These are phyloP conservation scores for Lasioglossum leucozonium DNA, from an alignment of 2,888 invertebrate genomes.

Conservation along the genomic window DNA sequence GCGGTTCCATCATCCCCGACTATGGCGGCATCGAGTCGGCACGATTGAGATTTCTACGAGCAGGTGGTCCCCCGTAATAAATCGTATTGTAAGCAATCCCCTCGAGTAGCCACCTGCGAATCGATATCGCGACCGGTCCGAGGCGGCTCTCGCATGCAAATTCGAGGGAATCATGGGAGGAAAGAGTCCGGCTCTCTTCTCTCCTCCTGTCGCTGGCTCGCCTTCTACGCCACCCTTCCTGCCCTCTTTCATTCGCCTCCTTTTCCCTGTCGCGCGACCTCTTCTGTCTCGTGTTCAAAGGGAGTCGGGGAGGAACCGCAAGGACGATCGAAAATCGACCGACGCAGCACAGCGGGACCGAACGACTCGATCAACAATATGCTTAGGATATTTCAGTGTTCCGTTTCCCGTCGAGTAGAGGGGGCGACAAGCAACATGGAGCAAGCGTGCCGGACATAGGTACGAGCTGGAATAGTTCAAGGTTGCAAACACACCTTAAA, in stretches of 20 bases:
- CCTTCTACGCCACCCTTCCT: conserved; percentile 42
- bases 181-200: conserved; percentile 47
- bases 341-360: background rate
- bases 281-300: background rate
- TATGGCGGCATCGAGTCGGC: conserved; percentile 71
- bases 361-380: too few relatives aligned
- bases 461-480: too few relatives aligned
- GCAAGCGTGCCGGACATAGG: too few relatives aligned
- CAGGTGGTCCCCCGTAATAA: conserved; percentile 82
- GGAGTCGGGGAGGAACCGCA: background rate
- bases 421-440: too few relatives aligned
- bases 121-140: conserved; percentile 78
- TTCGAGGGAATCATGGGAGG: conserved; percentile 68
- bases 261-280: conserved; percentile 30
- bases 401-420: too few relatives aligned
- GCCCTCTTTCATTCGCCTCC: conserved; percentile 23
- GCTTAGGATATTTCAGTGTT: too few relatives aligned
- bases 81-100: conserved; percentile 83
- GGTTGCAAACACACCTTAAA: too few relatives aligned
- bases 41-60: conserved; percentile 80
- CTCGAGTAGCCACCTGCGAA: conserved; percentile 81
- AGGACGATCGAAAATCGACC: background rate
- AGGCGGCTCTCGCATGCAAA: conserved; percentile 77
- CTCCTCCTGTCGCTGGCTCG: conserved; percentile 61
- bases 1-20: conserved; percentile 67